These are phyloP conservation scores for Syndactyla subalaris DNA, from an alignment of 2,797 vertebrate genomes.

Conservation along the genomic window DNA sequence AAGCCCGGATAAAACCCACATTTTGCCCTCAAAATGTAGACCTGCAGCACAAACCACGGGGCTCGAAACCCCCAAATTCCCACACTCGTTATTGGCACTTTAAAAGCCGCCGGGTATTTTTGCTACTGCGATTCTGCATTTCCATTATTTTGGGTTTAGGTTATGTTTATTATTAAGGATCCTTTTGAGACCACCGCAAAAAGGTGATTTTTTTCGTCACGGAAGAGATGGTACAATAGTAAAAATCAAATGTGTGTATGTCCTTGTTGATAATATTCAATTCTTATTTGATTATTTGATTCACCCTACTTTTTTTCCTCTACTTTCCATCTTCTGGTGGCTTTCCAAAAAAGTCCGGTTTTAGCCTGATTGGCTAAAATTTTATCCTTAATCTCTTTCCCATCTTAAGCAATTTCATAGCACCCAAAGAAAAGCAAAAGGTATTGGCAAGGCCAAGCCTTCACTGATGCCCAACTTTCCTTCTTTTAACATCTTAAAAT, in stretches of 20 bases:
- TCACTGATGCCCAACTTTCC: accelerated
- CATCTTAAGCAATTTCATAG: not conserved
- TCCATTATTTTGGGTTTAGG: not conserved
- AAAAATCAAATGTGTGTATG: accelerated
- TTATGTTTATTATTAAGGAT: not conserved
- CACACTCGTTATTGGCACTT: not conserved
- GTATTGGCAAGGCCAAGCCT: not conserved
- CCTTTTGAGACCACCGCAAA: not conserved
- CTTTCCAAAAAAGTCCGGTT: not conserved
- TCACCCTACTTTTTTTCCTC: not conserved
- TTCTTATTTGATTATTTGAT: not conserved
- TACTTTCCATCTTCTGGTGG: not conserved
- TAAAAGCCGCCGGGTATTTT: not conserved
- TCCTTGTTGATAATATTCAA: not conserved
- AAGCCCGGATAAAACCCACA: accelerated
- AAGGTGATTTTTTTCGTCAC: accelerated
- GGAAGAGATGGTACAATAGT: accelerated
- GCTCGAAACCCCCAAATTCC: not conserved
- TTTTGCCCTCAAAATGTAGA: not conserved
- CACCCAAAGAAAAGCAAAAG: not conserved
- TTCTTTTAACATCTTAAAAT: not conserved
- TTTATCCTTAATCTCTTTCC: not conserved
- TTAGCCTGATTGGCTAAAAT: not conserved
- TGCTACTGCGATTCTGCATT: not conserved
- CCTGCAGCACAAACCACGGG: not conserved